A percentile compares a stretch with the other conserved stretches of the same genome.
Conservation (phyloP, 2,888 invertebrate genomes). For the Gandaritis pyraliata region DNA sequence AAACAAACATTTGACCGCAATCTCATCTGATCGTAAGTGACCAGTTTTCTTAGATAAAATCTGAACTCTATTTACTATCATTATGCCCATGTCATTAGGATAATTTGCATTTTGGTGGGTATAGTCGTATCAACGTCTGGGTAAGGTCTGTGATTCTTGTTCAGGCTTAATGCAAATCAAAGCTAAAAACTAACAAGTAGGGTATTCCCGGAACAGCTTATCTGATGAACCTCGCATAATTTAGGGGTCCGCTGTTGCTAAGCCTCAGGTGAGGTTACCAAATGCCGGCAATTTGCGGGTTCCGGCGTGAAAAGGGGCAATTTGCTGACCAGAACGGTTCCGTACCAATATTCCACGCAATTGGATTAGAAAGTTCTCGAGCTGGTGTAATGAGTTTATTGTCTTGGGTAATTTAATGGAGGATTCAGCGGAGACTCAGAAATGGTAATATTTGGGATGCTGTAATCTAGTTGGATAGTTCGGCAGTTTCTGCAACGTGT, state of each 20-base stretch:
- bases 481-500: background rate
- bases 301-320: constrained; percentile 46
- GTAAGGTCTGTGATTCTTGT: no score
- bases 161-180: background rate
- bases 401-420: constrained; percentile 36
- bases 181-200: background rate
- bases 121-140: no score
- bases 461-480: constrained; percentile 21
- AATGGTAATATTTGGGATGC: constrained; percentile 30
- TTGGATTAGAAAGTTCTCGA: constrained; percentile 45
- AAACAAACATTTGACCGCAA: no score
- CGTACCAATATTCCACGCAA: constrained; percentile 34
- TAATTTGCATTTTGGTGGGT: no score
- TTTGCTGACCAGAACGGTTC: constrained; percentile 46
- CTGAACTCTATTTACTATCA: no score
- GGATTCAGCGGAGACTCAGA: constrained; percentile 20
- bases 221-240: constrained; percentile 27
- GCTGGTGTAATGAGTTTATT: constrained; percentile 44
- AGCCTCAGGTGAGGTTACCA: constrained; percentile 42
- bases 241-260: constrained; percentile 26
- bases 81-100: no score
- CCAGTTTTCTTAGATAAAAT: no score
- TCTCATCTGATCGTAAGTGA: no score
- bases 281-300: constrained; percentile 46
- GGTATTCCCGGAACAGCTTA: constrained; percentile 8